Conservation (phyloP, 2,888 invertebrate species). For the Ecliptopera silaceata region DNA sequence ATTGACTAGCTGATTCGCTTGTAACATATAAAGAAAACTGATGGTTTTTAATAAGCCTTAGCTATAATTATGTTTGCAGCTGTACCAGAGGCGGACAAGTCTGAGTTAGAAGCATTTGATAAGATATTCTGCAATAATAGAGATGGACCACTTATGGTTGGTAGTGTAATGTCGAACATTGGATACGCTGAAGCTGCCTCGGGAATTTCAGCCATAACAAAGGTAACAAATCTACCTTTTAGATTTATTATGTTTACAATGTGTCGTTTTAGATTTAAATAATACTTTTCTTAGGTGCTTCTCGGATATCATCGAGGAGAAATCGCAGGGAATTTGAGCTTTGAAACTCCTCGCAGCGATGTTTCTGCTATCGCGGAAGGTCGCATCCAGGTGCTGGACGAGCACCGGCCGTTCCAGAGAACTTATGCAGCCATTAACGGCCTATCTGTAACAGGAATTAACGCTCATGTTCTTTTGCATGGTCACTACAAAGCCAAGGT, state of each 20-base stretch:
- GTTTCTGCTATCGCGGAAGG: constrained; percentile 75
- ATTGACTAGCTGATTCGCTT: no score
- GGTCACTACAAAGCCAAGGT: constrained; percentile 58
- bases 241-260: neutral
- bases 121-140: constrained; percentile 79
- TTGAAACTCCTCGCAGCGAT: constrained; percentile 76
- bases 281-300: constrained; percentile 43
- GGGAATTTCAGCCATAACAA: constrained; percentile 81
- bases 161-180: constrained; percentile 65
- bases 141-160: constrained; percentile 82
- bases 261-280: neutral
- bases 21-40: no score
- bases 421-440: constrained; percentile 61
- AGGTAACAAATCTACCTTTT: constrained; percentile 44
- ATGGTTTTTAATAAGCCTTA: no score
- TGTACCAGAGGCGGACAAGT: constrained; percentile 83
- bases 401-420: constrained; percentile 79
- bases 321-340: constrained; percentile 89
- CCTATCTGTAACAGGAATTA: constrained; percentile 55
- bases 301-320: constrained; percentile 85
- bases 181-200: constrained; percentile 61
- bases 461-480: constrained; percentile 55
- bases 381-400: constrained; percentile 82
- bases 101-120: constrained; percentile 84
- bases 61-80: constrained; percentile 31